Percentiles rank a stretch among this genome's conserved stretches.
Evolutionary conservation across 2,113 vertebrate genomes (phyloP).

Genomic region (Meleagris gallopavo): DNA sequence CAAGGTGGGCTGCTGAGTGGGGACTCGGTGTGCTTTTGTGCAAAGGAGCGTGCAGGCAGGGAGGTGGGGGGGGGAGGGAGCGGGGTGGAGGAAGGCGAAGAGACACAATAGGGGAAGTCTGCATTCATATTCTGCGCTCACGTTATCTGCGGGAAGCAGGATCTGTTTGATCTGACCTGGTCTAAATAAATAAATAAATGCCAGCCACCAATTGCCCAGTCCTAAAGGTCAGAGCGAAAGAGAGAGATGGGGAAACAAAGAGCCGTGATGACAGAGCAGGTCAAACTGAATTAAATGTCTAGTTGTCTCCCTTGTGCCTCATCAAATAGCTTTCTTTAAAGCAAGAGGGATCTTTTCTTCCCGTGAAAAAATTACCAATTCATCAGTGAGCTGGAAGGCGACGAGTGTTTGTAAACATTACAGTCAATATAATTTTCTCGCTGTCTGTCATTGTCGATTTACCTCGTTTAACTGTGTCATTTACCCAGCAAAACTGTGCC

Average conservation of each 20-base stretch:
- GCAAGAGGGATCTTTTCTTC: slow-evolving; percentile 50
- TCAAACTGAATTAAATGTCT: slow-evolving; percentile 70
- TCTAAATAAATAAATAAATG: neutral
- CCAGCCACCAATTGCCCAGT: neutral
- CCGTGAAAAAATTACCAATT: slow-evolving; percentile 53
- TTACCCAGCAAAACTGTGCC: neutral
- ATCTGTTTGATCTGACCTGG: slow-evolving; percentile 46
- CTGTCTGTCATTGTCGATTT: slow-evolving; percentile 45
- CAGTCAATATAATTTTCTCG: slow-evolving; percentile 36
- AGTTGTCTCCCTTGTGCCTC: slow-evolving; percentile 64
- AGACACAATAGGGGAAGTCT: slow-evolving; percentile 11
- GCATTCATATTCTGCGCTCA: neutral
- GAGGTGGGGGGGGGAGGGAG: neutral
- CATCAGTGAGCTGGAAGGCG: slow-evolving; percentile 41
- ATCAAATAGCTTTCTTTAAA: slow-evolving; percentile 54
- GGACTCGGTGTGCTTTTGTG: slow-evolving; percentile 60
- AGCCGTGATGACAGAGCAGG: slow-evolving; percentile 51
- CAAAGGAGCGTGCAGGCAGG: slow-evolving; percentile 48
- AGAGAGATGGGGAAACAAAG: slow-evolving; percentile 47
- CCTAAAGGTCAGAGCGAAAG: slow-evolving; percentile 55
- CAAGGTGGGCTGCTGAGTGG: slow-evolving; percentile 76
- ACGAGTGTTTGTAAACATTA: slow-evolving; percentile 63
- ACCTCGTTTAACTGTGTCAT: neutral
- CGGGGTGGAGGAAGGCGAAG: neutral
- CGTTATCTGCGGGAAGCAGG: slow-evolving; percentile 60